phyloP scores from a whole-genome alignment of 2,888 invertebrate species.

The Fissipunctia ypsillon region DNA sequence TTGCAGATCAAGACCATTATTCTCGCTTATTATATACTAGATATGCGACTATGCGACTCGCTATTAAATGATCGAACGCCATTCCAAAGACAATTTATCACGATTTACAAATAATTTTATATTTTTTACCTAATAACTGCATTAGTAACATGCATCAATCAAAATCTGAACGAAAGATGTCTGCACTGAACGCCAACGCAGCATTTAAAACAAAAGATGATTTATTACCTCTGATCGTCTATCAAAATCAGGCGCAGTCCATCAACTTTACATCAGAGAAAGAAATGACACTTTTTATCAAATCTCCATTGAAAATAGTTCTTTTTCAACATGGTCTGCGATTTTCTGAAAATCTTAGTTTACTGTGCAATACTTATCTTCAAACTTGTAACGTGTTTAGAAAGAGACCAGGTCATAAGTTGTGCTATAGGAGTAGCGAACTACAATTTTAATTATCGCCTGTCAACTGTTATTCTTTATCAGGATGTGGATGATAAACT shows the following conservation, averaged over 20 bases:
- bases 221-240: conserved; percentile 66
- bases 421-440: conserved; percentile 77
- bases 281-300: conserved; percentile 14
- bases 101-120: conserved; percentile 21
- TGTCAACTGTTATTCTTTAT: conserved; percentile 72
- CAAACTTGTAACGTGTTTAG: conserved; percentile 46
- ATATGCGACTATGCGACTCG: not conserved
- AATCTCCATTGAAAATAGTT: not conserved
- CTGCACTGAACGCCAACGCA: conserved; percentile 51
- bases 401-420: conserved; percentile 66
- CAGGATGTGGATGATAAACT: conserved; percentile 74
- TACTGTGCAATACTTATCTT: conserved; percentile 39
- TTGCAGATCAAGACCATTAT: not conserved
- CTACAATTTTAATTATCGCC: conserved; percentile 75
- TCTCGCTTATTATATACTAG: not conserved
- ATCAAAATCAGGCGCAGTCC: conserved; percentile 35
- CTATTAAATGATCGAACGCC: conserved; percentile 4
- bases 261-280: conserved; percentile 17
- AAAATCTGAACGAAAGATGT: conserved; percentile 60
- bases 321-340: conserved; percentile 21
- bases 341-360: conserved; percentile 34
- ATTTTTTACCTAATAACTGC: conserved; percentile 33
- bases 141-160: conserved; percentile 67
- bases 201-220: conserved; percentile 74
- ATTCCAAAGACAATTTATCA: conserved; percentile 30